These are phyloP conservation scores for Gerris lacustris DNA, from an alignment of 2,888 invertebrate genomes.

Conservation along the genomic window DNA sequence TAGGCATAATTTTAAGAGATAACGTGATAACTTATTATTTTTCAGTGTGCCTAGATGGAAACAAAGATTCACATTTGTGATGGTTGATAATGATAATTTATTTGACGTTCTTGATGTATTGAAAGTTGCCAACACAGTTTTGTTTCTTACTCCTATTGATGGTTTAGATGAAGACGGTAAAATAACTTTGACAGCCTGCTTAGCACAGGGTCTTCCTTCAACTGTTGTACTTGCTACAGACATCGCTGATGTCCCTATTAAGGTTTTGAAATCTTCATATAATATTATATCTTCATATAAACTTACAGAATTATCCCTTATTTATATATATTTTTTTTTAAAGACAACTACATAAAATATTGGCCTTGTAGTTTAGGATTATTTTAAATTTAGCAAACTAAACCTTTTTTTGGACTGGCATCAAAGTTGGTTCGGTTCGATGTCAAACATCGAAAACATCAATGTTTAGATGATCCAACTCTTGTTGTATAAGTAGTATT, in stretches of 20 bases:
- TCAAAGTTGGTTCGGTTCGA: too few species aligned
- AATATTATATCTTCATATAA: background rate
- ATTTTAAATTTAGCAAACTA: too few species aligned
- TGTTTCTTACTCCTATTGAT: constrained; percentile 62
- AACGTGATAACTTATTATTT: constrained; percentile 26
- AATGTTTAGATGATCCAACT: too few species aligned
- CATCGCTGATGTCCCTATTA: constrained; percentile 57
- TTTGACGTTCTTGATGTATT: constrained; percentile 64
- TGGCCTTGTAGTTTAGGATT: too few species aligned
- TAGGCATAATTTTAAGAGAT: too few species aligned
- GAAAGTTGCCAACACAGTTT: constrained; percentile 73
- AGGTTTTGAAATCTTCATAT: constrained; percentile 36
- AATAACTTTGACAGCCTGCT: constrained; percentile 58
- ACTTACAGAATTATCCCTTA: constrained; percentile 8
- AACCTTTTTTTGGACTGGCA: too few species aligned
- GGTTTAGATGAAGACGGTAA: constrained; percentile 65
- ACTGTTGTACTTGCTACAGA: constrained; percentile 62
- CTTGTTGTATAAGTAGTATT: too few species aligned
- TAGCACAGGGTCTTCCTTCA: constrained; percentile 74
- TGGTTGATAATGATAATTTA: constrained; percentile 60
- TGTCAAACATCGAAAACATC: too few species aligned
- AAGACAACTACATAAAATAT: too few species aligned
- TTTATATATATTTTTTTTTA: too few species aligned
- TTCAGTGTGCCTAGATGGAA: constrained; percentile 71
- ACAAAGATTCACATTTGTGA: constrained; percentile 70